Base-by-base conservation (phyloP, 1,140 invertebrate species). In the Lithobius niger region DNA sequence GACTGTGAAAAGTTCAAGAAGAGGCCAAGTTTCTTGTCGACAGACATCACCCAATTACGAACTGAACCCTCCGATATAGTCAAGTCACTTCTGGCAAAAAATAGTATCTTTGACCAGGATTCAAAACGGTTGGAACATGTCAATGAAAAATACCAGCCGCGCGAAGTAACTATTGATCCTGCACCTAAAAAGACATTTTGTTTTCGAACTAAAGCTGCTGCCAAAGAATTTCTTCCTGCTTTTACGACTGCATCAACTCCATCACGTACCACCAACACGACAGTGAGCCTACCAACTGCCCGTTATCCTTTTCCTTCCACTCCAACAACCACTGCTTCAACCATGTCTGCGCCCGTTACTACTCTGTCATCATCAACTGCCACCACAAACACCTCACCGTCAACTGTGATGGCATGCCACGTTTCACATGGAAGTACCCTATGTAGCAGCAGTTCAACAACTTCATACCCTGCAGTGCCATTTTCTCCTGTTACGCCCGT, bases 31-130 rank as follows among this genome's bases (percentile, higher is more conserved):
- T 62, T 60, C 47, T 55, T 55, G 36, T 56, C 45, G n/a, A 31
- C 43, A 19, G 54, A 55, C n/a, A 27, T 55, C 13, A 42, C 44
- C 16, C 54, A 49, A 18, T 27, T 55, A 40, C 6, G 54, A 13
- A 52, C 54, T 43, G 70, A 94, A 66, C 91, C 90, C 1, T 95
- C 91, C 1, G 92, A 95, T 60, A 94, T 97, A 57, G 84, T 93
- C 2, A 89, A 91, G 64, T 88, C 87, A 15, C 78, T 97, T 48
- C 74, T 96, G 57, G 86, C 90, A 4, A 92, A 90, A 66, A 81
- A 84, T 49, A 93, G 88, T 51, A 89, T 97, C 13, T 95, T 97
- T 68, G 93, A 97, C 67, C 92, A 96, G 69, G 93, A 97, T 67
- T 83, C 84, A 15, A 91, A 95, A 67, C 76, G 94, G 10, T 73